Base-by-base conservation (phyloP, 2,113 vertebrate genomes). In the Apteryx mantelli region DNA sequence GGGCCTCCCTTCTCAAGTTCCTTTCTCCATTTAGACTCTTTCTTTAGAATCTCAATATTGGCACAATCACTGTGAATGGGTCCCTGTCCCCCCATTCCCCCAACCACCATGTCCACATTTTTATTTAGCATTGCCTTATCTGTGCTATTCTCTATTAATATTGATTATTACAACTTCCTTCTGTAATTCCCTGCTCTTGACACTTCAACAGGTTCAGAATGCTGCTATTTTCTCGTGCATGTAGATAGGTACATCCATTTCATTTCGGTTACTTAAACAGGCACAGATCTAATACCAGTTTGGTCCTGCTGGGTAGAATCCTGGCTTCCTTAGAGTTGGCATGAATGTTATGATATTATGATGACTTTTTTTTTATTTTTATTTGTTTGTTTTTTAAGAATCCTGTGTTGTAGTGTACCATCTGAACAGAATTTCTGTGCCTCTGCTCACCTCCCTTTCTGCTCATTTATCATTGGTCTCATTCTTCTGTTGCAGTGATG, bases 11-110 rank as follows among this genome's bases (percentile, higher is more conserved):
- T 78, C 64, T 88, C 11, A 42, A n/a, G 55, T 82, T 95, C 46
- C 50, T 14, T 78, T 88, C 80, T 73, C 28, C 17, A 48, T 79
- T 68, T 68, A 80, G 53, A 64, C 42, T 30, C 55, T 84, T 75
- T 76, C 48, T 91, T 85, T 30, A 80, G 52, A 76, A 56, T 44
- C 40, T 58, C 64, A 93, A 44, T 4, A 24, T 13, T 91, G 56
- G 5, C 28, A 24, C 69, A 89, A 71, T 75, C 28, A 13, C 38
- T 75, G 36, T 0, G 0, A 71, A 42, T 82, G 36, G 36, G 36
- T 38, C 36, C 36, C 36, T 38, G 36, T 38, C 36, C 36, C 36
- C 36, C 36, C 36, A 38, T 38, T 38, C 30, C 24, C 40, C 15
- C 48, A 26, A 79, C 25, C 21, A 34, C 48, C 38, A 17, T 11